Evolutionary conservation across 2,113 vertebrate species (phyloP), one percentile per base, ranked within the genome.

Genomic region (Tichodroma muraria): DNA sequence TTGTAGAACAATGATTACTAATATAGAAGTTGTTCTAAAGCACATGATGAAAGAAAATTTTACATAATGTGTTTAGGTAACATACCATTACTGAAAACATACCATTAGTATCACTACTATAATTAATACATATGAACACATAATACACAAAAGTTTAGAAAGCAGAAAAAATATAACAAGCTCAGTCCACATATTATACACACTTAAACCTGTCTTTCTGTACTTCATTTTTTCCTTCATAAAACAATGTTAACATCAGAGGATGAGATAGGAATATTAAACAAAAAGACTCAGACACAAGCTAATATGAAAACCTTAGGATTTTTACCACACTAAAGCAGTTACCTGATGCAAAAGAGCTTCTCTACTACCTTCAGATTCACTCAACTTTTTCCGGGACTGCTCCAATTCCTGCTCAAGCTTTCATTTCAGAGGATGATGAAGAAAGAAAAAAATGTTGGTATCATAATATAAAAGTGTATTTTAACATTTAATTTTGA

Each of bases 331-430:
- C 15, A 88, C 50, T 30, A 57, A 94, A 84, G 63, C 18, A 91
- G 72, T 93, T 97, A 99, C 99, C 98, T 99, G 98, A 90, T 97
- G 98, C 89, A 98, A 94, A 75, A 99, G 98, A 57, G 97, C 93
- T 93, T 98, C 98, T 97, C 98, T 98, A 94, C 95, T 98, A 66
- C 97, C 97, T 97, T 99, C 99, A 17, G 98, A 98, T 88, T 99
- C 98, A 80, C 98, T 97, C 81, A 99, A 69, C 54, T 97, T 97
- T 91, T 97, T 98, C 80, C 79, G 97, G 13, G 98, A 98, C 57
- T 94, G 95, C 60, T 98, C 97, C 96, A 99, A 96, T 90, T 99
- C 98, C 85, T 98, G 97, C 84, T 98, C 98, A 96, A 98, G 97
- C 98, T 98, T 94, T 68, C 60, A 92, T 95, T 97, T 93, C 30